Evolutionary conservation across 2,113 vertebrate genomes (phyloP), one percentile per base, ranked within the genome.

Genomic region (Cranoglanis bouderius): DNA sequence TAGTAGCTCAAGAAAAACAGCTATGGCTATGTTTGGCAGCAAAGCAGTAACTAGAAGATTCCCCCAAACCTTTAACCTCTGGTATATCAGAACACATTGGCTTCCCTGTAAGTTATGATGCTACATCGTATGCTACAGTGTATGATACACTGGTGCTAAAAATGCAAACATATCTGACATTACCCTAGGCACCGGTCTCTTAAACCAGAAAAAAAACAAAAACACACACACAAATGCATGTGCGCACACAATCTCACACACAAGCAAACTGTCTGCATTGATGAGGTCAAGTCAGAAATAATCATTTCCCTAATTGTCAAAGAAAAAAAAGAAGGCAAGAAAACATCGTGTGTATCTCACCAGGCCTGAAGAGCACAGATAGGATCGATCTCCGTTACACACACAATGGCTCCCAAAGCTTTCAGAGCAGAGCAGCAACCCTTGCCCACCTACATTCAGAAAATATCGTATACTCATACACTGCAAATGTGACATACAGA

Each of bases 331-430:
- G 0, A 9, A 46, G 0, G n/a, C 10, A 12, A 6, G 2, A 16
- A 51, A 78, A 51, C 40, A 84, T 29, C n/a, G n/a, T 82, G 85
- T 83, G 85, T 87, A 91, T 94, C 96, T 97, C 93, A 99, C 98
- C 98, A 99, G 46, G 97, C 98, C 83, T 99, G 98, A 57, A 99
- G 96, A 82, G 98, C 98, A 9, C 98, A 99, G 94, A 99, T 99
- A 90, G 98, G 98, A 93, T 99, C 98, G 0, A 99, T 99, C 95
- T 99, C 98, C 0, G 98, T 99, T 92, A 99, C 97, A 43, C 97
- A 98, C 92, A 99, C 98, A 24, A 99, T 97, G 46, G 97, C 97
- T 91, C 98, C 98, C 0, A 99, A 95, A 81, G 98, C 98, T 89
- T 99, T 99, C 59, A 99, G 96, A 90, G 98, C 98, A 2, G 97